Conservation (phyloP, 53 echinoderm and acorn worm species). For the Echinometra lucunter region DNA sequence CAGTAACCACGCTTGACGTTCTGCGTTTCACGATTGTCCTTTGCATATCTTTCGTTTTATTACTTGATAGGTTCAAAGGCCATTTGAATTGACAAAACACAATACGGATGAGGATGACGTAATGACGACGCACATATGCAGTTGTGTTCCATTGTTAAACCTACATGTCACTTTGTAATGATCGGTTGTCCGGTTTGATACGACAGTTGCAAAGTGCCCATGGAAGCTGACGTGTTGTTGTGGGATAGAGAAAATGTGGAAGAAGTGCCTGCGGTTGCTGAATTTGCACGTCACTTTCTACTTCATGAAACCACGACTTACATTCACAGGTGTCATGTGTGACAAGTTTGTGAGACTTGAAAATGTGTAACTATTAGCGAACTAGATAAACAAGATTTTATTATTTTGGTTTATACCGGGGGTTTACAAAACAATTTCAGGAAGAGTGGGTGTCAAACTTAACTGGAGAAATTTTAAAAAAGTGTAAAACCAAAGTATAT, state of each 20-base stretch:
- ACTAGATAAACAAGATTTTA: not conserved
- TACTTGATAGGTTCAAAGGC: too few relatives aligned
- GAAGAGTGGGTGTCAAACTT: not conserved
- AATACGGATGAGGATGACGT: too few relatives aligned
- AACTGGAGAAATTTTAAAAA: not conserved
- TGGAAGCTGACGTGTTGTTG: not conserved
- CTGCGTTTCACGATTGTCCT: too few relatives aligned
- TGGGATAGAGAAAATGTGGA: not conserved
- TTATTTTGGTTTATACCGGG: too few relatives aligned
- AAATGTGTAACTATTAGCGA: not conserved
- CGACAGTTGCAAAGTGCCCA: not conserved
- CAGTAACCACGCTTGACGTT: too few relatives aligned
- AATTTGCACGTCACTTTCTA: not conserved
- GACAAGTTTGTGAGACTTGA: not conserved
- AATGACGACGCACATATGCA: not conserved
- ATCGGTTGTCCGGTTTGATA: not conserved
- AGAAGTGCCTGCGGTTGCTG: not conserved
- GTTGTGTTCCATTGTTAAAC: not conserved
- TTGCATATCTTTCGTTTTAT: too few relatives aligned
- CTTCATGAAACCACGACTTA: not conserved
- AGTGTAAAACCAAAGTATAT: not conserved
- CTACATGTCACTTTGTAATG: not conserved
- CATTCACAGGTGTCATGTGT: not conserved
- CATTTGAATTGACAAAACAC: too few relatives aligned
- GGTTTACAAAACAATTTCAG: not conserved